Evolutionary conservation across 2,113 vertebrate genomes (phyloP), one percentile per base, ranked within the genome.

Genomic region (Pleuronectes platessa): DNA sequence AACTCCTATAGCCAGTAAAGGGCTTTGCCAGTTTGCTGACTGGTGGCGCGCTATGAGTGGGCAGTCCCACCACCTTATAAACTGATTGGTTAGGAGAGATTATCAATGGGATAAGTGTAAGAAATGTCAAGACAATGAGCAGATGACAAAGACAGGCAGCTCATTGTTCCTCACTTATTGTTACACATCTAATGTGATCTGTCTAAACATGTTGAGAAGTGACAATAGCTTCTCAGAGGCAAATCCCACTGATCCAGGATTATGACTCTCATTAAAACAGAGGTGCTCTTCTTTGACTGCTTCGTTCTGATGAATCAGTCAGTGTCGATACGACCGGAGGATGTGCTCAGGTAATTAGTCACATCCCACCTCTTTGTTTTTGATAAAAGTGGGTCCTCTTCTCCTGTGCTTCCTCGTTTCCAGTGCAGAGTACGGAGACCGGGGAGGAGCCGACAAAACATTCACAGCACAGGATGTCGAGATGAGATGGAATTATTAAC

Each of bases 181-280:
- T 79, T 31, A n/a, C 49, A 37, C 26, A 17, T 79, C 47, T 2
- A 4, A 40, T 18, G 51, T 8, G 5, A 79, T 59, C 47, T 45
- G 24, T 69, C 71, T 74, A 49, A 86, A 84, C 58, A 73, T 8
- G 62, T 40, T 23, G 53, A 73, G 66, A 79, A 68, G 65, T n/a
- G 58, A 82, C 64, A 79, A 66, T 71, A 61, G 17, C 70, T 61
- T 47, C 14, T 74, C 72, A 53, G 67, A 81, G 61, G 81, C 71
- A 90, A 85, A 89, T 86, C 74, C 74, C 4, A 54, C 80, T 86
- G 74, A 83, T 89, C 75, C 55, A 35, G 86, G 78, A 89, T 91
- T 87, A 87, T 54, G 73, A 64, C 61, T 72, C 53, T 47, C 74
- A 87, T 89, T 88, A 84, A 76, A 85, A 69, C 72, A 71, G 76